Evolutionary conservation across 2,888 invertebrate species (phyloP), one percentile per base, ranked within the genome.

Genomic region (Zaprionus obscuricornis): DNA sequence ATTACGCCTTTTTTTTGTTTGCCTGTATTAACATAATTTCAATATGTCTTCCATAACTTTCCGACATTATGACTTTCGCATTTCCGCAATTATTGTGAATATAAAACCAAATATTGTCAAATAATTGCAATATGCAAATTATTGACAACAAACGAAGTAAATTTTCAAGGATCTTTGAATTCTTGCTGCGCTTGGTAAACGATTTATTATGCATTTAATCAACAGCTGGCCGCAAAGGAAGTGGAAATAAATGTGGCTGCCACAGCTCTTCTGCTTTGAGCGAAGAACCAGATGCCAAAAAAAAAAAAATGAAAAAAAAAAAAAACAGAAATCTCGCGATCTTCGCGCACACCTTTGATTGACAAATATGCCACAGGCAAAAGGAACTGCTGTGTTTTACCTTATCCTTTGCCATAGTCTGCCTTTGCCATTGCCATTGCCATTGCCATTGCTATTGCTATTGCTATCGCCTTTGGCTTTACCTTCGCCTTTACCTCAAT

Each of bases 181-280:
- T 31, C 13, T 31, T 31, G 31, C 31, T 31, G 13, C 31, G 14
- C n/a, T n/a, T 4, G 10, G 31, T 14, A 50, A 47, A 29, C 29
- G 29, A 39, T 57, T 47, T 46, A 81, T 77, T 77, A 74, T 81
- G 74, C 74, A 77, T 72, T 68, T 83, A 79, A 75, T 84, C 74
- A 84, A 77, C 77, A 77, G 77, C 77, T 77, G 77, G 81, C 73
- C 84, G 77, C 69, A 76, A 62, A 55, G 59, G 81, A 77, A 81
- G 22, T 22, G 29, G 26, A 34, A 11, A 39, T 17, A 11, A 13
- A 47, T n/a, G n/a, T 10, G 2, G 51, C 11, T 20, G 22, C n/a
- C 17, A 10, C 22, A n/a, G n/a, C n/a, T n/a, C 18, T 14, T 16
- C 24, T 49, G 67, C 34, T 45, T 58, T 36, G 27, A 27, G n/a